Conservation (phyloP, 1,140 invertebrate genomes). For the Patella vulgata region DNA sequence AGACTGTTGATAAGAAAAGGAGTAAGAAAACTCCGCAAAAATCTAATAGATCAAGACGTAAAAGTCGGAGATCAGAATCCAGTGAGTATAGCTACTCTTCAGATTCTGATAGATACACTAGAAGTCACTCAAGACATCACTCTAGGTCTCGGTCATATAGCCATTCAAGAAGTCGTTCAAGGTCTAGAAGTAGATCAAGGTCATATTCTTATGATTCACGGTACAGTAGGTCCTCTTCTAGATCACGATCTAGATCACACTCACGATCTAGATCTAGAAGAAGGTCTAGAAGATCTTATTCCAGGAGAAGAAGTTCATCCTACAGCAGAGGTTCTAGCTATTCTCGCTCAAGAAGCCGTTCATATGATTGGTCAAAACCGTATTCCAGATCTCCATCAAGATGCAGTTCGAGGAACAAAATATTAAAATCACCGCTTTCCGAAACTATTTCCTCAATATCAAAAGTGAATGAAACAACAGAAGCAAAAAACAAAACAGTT, state of each 20-base stretch:
- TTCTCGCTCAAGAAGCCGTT: conserved; percentile 17
- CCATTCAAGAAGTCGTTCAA: conserved; percentile 27
- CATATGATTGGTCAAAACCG: conserved; percentile 14
- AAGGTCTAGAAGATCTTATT: too few relatives aligned
- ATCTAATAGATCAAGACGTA: conserved; percentile 9
- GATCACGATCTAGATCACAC: conserved; percentile 42
- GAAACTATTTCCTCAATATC: too few relatives aligned
- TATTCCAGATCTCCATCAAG: conserved; percentile 19
- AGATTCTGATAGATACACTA: conserved; percentile 41
- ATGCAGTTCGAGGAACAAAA: conserved; percentile 12
- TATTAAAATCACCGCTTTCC: conserved; percentile 3
- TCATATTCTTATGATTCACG: conserved; percentile 45
- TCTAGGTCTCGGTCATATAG: conserved; percentile 40
- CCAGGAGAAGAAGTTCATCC: not conserved
- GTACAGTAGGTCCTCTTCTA: conserved; percentile 38
- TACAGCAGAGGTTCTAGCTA: conserved; percentile 19
- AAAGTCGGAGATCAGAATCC: conserved; percentile 11
- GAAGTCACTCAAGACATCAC: conserved; percentile 27
- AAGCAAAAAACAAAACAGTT: conserved; percentile 3
- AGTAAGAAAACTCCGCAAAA: conserved; percentile 9
- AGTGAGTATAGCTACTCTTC: conserved; percentile 49
- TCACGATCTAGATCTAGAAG: conserved; percentile 21
- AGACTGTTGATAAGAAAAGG: conserved; percentile 1
- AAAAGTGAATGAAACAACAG: conserved; percentile 4
- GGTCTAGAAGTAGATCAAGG: conserved; percentile 44